These are phyloP conservation scores for Chydorus sphaericus DNA, from an alignment of 2,888 invertebrate species.

Conservation along the genomic window DNA sequence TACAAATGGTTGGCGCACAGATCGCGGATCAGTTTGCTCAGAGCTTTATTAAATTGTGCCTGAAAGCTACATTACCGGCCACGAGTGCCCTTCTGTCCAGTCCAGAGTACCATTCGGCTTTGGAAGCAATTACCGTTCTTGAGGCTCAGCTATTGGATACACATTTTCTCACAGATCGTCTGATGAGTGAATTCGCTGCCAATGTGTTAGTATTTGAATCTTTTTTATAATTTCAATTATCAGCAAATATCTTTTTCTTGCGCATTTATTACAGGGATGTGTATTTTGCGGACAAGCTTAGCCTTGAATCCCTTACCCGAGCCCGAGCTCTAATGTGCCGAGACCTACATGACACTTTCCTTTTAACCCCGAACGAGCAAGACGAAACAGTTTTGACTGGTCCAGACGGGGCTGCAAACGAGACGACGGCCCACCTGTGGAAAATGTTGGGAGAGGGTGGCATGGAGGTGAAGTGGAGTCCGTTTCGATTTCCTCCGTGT, in stretches of 20 bases:
- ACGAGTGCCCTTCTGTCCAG: slow-evolving; percentile 47
- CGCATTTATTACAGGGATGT: too few species aligned
- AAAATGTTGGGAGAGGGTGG: slow-evolving; percentile 20
- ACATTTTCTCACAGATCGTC: slow-evolving; percentile 21
- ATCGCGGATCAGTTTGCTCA: slow-evolving; percentile 44
- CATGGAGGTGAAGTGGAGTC: slow-evolving; percentile 25
- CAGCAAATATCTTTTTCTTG: too few species aligned
- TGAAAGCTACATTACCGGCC: slow-evolving; percentile 59
- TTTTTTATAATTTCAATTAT: too few species aligned
- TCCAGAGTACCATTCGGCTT: slow-evolving; percentile 44
- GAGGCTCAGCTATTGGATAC: slow-evolving; percentile 44
- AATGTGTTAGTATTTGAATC: too few species aligned
- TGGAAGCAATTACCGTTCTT: slow-evolving; percentile 46
- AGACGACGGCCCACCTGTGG: slow-evolving; percentile 13
- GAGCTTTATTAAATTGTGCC: slow-evolving; percentile 52
- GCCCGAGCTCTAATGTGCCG: slow-evolving; percentile 60
- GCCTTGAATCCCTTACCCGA: slow-evolving; percentile 48
- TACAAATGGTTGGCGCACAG: slow-evolving; percentile 36
- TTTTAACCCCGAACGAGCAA: slow-evolving; percentile 26
- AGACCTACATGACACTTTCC: slow-evolving; percentile 58
- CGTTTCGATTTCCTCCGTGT: slow-evolving; percentile 36
- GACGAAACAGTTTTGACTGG: background rate
- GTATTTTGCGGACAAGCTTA: slow-evolving; percentile 59
- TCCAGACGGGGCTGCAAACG: background rate
- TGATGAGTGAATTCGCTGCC: background rate